Conservation (phyloP, 2,113 vertebrate genomes). For the Chionomys nivalis region DNA sequence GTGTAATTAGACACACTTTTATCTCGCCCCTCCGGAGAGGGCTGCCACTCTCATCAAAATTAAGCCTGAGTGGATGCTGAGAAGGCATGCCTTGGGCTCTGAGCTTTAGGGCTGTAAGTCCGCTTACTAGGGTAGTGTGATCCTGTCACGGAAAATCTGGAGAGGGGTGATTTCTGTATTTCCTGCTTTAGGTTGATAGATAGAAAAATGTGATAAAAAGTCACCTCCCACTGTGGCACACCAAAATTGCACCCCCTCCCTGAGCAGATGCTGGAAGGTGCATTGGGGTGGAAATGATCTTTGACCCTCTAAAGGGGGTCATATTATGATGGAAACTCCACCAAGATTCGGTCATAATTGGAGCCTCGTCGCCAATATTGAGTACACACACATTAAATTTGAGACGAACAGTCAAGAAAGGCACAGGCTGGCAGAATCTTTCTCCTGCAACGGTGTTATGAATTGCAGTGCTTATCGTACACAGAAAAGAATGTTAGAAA, state of each 20-base stretch:
- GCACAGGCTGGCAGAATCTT: slow-evolving; percentile 61
- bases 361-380: background rate
- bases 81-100: background rate
- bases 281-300: background rate
- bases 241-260: background rate
- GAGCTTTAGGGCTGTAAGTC: background rate
- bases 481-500: slow-evolving; percentile 76
- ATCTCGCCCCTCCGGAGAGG: background rate
- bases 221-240: background rate
- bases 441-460: slow-evolving; percentile 64
- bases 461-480: slow-evolving; percentile 60
- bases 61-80: background rate
- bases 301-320: background rate
- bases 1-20: slow-evolving; percentile 20
- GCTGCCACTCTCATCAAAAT: background rate
- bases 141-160: background rate
- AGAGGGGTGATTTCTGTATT: slow-evolving; percentile 18
- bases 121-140: background rate
- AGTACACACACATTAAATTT: background rate
- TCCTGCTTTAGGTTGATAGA: background rate
- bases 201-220: background rate
- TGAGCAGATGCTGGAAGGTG: background rate
- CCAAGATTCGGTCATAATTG: background rate
- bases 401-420: background rate
- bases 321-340: background rate